Evolutionary conservation across 92 coral and sea anemone species (phyloP), one percentile per base, ranked within the genome.

Genomic region (Nematostella vectensis): DNA sequence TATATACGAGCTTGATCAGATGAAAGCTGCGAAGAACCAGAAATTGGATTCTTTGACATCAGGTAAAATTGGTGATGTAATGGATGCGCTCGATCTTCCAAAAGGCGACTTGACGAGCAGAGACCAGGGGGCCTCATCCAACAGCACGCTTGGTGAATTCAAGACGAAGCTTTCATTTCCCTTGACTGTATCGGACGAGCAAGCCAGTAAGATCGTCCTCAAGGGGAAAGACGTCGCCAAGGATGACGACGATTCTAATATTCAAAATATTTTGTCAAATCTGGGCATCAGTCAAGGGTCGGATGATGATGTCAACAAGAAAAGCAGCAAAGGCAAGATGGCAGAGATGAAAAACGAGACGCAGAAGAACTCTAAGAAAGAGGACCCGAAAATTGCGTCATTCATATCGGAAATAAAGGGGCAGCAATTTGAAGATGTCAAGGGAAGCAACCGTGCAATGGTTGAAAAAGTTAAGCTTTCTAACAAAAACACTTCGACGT

Each of bases 121-220:
- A 33, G 39, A 29, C 15, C 25, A 33, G 4, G 50, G 24, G 16
- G 29, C 27, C 11, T n/a, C 56, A 8, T 10, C 20, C 29, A 30
- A 42, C 20, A 20, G 27, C 24, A 20, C 51, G 37, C 37, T 24
- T 26, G 31, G 52, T 6, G 49, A 40, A 20, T 80, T 85, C 47
- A 64, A 64, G 31, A 75, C 80, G 17, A 80, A 85, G 27, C 83
- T 83, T 12, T 73, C 94, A 11, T 83, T 83, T 49, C 94, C 94
- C 0, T 47, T 83, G 4, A 79, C 87, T 23, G 70, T 83, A 50
- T 74, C 94, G 18, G 83, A 75, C 30, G 44, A 52, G 17, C 70
- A 68, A 31, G 71, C 62, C 17, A 48, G 70, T 21, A 55, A 67
- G 36, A 29, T 57, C 38, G 31, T 65, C 15, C 70, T 75, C 18